These are phyloP conservation scores for Smutsia gigantea DNA, from an alignment of 2,797 vertebrate genomes.

Conservation along the genomic window DNA sequence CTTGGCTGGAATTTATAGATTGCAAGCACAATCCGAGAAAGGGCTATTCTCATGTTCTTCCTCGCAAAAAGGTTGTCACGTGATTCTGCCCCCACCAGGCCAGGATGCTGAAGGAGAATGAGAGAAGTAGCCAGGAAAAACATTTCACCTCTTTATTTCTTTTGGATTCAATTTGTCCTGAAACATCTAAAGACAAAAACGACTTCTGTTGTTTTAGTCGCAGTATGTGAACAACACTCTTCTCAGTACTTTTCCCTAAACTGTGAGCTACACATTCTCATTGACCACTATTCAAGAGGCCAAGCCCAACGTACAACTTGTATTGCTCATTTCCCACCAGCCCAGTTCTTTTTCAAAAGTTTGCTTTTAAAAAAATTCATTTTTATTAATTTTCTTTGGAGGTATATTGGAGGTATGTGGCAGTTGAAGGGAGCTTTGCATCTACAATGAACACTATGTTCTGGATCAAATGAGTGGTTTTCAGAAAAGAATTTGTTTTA, in stretches of 20 bases:
- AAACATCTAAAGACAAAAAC: conserved; percentile 82
- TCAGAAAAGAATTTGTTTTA: not conserved
- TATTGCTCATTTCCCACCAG: not conserved
- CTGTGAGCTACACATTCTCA: not conserved
- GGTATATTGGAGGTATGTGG: not conserved
- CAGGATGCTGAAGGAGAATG: not conserved
- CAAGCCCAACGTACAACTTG: not conserved
- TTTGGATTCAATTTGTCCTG: conserved; percentile 80
- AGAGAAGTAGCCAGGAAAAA: conserved; percentile 80
- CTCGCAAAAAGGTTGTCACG: conserved; percentile 63
- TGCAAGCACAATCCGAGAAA: conserved; percentile 76
- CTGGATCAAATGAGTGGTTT: not conserved
- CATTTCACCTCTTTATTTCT: conserved; percentile 78
- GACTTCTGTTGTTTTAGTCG: conserved; percentile 78
- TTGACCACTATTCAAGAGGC: not conserved
- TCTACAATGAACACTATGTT: not conserved
- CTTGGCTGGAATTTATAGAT: conserved; percentile 82
- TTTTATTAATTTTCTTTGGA: conserved; percentile 34
- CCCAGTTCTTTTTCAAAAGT: not conserved
- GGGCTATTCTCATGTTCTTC: conserved; percentile 70
- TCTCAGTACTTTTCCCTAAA: conserved; percentile 70
- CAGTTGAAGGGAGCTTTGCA: not conserved
- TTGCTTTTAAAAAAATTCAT: not conserved
- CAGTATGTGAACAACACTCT: conserved; percentile 77
- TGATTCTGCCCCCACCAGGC: conserved; percentile 60